Evolutionary conservation across 2,888 invertebrate genomes (phyloP).

Genomic region (Amblyjoppa fuscipennis): DNA sequence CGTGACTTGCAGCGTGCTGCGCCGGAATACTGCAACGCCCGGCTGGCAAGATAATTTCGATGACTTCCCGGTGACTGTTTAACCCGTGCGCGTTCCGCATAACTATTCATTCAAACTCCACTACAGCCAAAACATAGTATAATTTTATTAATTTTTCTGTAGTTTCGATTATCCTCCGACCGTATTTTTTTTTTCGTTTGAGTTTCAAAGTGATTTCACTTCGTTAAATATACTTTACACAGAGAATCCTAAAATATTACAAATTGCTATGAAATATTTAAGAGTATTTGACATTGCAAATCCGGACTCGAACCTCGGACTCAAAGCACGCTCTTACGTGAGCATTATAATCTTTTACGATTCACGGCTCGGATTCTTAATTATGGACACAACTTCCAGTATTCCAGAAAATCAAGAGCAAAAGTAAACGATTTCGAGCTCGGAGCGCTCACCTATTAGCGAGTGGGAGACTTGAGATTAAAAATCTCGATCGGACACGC

Average conservation of each 20-base stretch:
- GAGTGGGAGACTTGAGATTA: conserved; percentile 46
- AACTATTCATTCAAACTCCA: conserved; percentile 1
- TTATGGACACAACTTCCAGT: neutral
- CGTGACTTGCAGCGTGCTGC: conserved; percentile 68
- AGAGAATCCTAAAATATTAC: too few species aligned
- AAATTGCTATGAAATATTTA: neutral
- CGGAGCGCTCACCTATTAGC: conserved; percentile 14
- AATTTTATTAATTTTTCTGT: neutral
- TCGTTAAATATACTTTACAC: neutral
- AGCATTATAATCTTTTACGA: neutral
- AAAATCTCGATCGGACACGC: conserved; percentile 65
- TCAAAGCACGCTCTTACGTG: neutral
- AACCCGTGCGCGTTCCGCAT: conserved; percentile 33
- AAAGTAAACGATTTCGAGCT: conserved; percentile 18
- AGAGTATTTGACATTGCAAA: neutral
- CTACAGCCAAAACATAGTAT: neutral
- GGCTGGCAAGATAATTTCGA: conserved; percentile 59
- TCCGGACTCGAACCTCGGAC: neutral
- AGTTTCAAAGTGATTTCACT: neutral
- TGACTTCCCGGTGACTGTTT: conserved; percentile 56
- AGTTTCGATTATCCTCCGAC: neutral
- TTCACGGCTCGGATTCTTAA: neutral
- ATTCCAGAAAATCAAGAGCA: conserved; percentile 3
- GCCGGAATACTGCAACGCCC: neutral
- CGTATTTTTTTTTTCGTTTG: neutral